Base-by-base conservation (phyloP, 1,140 invertebrate species). In the Camponotus floridanus region DNA sequence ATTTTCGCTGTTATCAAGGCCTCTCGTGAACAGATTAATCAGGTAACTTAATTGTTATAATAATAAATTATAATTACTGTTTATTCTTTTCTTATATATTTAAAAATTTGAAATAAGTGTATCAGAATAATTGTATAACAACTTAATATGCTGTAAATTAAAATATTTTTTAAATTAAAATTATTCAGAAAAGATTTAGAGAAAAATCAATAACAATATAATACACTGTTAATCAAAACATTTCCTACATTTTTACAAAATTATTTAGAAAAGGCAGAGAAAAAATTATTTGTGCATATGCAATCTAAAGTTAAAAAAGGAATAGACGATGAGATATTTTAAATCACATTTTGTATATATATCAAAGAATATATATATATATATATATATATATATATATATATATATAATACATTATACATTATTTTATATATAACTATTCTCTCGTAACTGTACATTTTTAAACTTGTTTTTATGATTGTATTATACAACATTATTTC, bases 11-110 rank as follows among this genome's bases (percentile, higher is more conserved):
- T 89, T 74, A 86, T 86, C 48, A 90, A 93, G 85, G 94, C 92
- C 89, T 90, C 94, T 88, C 93, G 92, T 79, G 92, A 91, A 86
- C 89, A 92, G n/a, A 65, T 68, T 86, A 81, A 88, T 67, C 92
- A 94, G 91, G 94, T 94, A 86, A 94, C 48, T 88, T 87, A 74
- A 61, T 51, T 21, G 26, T 42, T 6, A 59, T 9, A 36, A 65
- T 8, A 51, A 61, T 26, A 31, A 1, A 26, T 39, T 1, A 76
- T n/a, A 5, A 7, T 51, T 51, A 51, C 48, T 18, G 13, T 51
- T 48, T 26, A 42, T 18, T n/a, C 13, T 59, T 76, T 4, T 76
- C 42, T 11, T 3, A 61, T 5, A 39, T 5, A 6, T 51, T 51
- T 51, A 4, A 51, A 51, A 15, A 51, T 51, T 15, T 51, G 48